Base-by-base conservation (phyloP, 2,888 invertebrate genomes). In the Hedya salicella region DNA sequence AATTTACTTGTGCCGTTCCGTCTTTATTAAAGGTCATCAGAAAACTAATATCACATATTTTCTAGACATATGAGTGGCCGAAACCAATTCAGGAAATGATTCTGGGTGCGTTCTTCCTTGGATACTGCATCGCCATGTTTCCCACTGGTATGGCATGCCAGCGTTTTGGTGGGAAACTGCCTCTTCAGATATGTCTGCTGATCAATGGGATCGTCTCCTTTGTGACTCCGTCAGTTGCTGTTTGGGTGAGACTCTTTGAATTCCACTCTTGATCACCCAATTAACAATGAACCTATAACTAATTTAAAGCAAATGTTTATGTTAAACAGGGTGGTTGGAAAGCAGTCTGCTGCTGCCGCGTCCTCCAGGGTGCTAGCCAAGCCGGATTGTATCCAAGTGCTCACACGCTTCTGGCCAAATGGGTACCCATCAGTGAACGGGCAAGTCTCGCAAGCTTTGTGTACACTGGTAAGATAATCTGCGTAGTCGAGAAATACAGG, bases 331-430 rank as follows among this genome's bases (percentile, higher is more conserved):
- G 93, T 59, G 90, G 92, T 49, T 94, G 94, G 94, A 89, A 85
- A 54, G 84, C 94, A 0, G 89, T 96, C 0, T 94, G 95, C 74
- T 88, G 86, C 0, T 93, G 95, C 61, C 93, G 97, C 59, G 92
- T 96, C 0, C 69, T 95, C 0, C 95, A 96, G 83, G 98, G 98
- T 0, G 81, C 96, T 9, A 88, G 94, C 0, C 96, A 96, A 86
- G 94, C 95, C 6, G 94, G 95, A 19, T 87, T 95, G 1, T 94
- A 94, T 75, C 96, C 96, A 0, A 93, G 94, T 19, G 81, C 94
- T 0, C 95, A 96, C 69, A 95, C 94, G 0, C 78, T 96, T 4
- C 76, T 96, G 56, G 94, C 96, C 0, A 95, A 95, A 77, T 97
- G 96, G 96, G 95, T 91, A 0, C 95, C 95, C 0, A 76, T 86